Evolutionary conservation across 2,797 vertebrate genomes (phyloP), one percentile per base, ranked within the genome.

Genomic region (Thamnophis elegans): DNA sequence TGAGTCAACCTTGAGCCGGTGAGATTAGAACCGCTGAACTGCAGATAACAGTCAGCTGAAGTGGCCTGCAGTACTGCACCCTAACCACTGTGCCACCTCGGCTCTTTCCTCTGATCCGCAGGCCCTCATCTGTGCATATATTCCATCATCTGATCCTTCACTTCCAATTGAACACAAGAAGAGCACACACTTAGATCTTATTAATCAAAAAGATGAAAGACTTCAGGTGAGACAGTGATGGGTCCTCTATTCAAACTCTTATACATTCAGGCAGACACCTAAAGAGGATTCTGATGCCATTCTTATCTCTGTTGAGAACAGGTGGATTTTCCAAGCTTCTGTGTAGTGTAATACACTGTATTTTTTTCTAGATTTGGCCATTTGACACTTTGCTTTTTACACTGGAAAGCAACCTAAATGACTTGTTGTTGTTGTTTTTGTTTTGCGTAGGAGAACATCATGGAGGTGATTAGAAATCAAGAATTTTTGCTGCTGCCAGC

Each of bases 401-500:
- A 95, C 7, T 59, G 28, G 1, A 92, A 82, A 82, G 96, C 95
- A 94, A 86, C 95, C 91, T 96, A 88, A 93, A 95, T 87, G 93
- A 51, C 1, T 93, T 94, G 0, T 22, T 59, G 47, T 16, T 22
- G 56, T 18, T 58, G 54, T 13, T 54, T 54, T 54, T 54, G 55
- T 55, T 55, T 16, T 95, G 97, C 59, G 68, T 94, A 98, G 98
- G 98, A 98, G 89, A 97, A 98, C 87, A 98, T 98, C 96, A 98
- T 98, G 97, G 98, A 98, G 96, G 98, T 98, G 93, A 98, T 98
- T 93, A 97, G 97, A 97, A 98, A 98, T 95, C 98, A 98, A 96
- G 98, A 98, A 90, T 98, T 98, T 96, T 97, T 98, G 92, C 97
- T 98, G 90, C 96, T 98, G 78, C 98, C 98, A 0, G 97, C 97